Percentiles rank a stretch among this genome's conserved stretches.
phyloP scores from a whole-genome alignment of 53 echinoderm and acorn worm species.

The Actinopyga echinites region DNA sequence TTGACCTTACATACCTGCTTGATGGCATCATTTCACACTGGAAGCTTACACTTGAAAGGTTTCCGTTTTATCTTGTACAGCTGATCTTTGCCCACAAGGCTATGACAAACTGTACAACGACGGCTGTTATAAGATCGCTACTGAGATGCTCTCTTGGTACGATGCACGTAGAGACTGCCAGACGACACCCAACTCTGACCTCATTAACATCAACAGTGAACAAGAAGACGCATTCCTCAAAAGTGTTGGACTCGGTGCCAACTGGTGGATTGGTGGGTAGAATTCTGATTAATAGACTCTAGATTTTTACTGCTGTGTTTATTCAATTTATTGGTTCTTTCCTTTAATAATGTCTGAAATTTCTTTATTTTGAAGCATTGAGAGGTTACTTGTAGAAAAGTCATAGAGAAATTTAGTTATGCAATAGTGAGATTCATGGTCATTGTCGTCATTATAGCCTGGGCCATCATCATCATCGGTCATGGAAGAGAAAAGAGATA shows the following conservation, averaged over 20 bases:
- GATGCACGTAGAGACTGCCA: constrained; percentile 75
- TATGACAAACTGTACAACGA: constrained; percentile 59
- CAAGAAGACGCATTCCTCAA: constrained; percentile 61
- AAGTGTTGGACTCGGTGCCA: constrained; percentile 54
- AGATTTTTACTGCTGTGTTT: too few species aligned
- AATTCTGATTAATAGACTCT: too few species aligned
- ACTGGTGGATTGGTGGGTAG: constrained; percentile 89
- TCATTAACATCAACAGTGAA: constrained; percentile 67
- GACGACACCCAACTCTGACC: constrained; percentile 63
- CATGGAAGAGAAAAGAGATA: too few species aligned
- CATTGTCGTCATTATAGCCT: too few species aligned
- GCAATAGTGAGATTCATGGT: too few species aligned
- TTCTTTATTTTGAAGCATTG: background rate
- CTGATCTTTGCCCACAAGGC: constrained; percentile 61
- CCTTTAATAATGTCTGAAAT: background rate
- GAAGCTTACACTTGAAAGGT: background rate
- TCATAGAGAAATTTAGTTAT: too few species aligned
- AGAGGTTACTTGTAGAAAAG: background rate
- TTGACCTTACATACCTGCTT: too few species aligned
- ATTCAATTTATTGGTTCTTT: background rate
- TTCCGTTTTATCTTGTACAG: background rate
- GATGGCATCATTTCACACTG: too few species aligned
- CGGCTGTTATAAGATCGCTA: constrained; percentile 74
- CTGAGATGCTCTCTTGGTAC: constrained; percentile 57
- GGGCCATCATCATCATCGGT: too few species aligned